A percentile compares a stretch with the other conserved stretches of the same genome.
Conservation (phyloP, 1,140 invertebrate genomes). For the Condylostylus longicornis region DNA sequence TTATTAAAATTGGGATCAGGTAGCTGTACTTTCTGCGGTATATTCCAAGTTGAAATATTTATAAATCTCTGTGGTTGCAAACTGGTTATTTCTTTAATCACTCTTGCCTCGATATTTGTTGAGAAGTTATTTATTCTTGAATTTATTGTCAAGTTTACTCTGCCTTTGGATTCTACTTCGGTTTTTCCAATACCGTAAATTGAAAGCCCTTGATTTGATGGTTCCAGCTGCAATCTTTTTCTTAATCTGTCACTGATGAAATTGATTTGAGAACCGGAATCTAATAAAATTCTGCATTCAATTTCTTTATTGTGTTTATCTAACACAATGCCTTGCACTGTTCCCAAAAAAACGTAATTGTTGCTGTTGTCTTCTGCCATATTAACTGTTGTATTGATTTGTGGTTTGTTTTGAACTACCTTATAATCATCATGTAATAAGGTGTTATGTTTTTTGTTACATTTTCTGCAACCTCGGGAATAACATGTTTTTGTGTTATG, state of each 20-base stretch:
- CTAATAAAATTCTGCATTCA: slow-evolving; percentile 4
- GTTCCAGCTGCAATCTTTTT: slow-evolving; percentile 6
- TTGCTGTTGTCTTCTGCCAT: background rate
- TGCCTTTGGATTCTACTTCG: background rate
- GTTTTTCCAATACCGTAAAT: slow-evolving; percentile 4
- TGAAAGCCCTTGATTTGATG: background rate
- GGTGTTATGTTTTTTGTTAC: background rate
- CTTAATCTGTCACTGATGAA: slow-evolving; percentile 6
- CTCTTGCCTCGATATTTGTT: slow-evolving; percentile 2
- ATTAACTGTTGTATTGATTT: background rate
- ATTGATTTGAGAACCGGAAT: slow-evolving; percentile 4
- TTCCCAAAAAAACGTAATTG: background rate
- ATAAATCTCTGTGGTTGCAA: background rate
- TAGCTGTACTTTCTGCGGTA: slow-evolving; percentile 9
- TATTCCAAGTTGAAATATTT: background rate
- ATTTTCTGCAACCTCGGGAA: slow-evolving; percentile 1
- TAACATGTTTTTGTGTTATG: no score
- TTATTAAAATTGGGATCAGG: slow-evolving; percentile 19
- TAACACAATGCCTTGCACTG: background rate
- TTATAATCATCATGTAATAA: slow-evolving; percentile 1
- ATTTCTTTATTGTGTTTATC: background rate
- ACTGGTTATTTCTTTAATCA: background rate
- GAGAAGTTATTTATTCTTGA: background rate
- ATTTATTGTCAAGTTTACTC: slow-evolving; percentile 2
- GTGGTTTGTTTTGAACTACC: background rate